These are phyloP conservation scores for Hymenopus coronatus DNA, from an alignment of 2,888 invertebrate species.

Conservation along the genomic window DNA sequence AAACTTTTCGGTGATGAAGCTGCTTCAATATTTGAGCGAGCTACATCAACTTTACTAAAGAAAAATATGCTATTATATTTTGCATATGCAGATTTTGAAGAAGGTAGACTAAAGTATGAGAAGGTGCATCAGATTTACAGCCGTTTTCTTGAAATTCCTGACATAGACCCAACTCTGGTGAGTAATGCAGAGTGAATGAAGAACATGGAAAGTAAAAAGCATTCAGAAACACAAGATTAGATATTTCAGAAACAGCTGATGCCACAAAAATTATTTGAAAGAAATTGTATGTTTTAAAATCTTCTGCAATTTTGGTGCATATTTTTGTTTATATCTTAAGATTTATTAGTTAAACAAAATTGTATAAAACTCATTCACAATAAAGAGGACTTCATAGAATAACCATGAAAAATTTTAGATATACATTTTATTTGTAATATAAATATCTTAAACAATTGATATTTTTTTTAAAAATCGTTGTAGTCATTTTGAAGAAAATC, in stretches of 20 bases:
- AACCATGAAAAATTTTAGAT: too few relatives aligned
- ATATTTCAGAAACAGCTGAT: too few relatives aligned
- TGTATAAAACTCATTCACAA: too few relatives aligned
- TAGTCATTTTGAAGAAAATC: too few relatives aligned
- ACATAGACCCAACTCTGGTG: slow-evolving; percentile 94
- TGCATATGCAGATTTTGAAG: slow-evolving; percentile 98
- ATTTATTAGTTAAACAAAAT: neutral
- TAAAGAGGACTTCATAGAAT: neutral
- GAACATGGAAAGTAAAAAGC: too few relatives aligned
- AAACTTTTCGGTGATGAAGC: slow-evolving; percentile 94
- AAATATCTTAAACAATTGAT: too few relatives aligned
- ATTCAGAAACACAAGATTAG: neutral
- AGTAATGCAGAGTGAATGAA: slow-evolving; percentile 42
- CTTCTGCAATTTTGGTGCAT: too few relatives aligned
- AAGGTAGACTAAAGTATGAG: slow-evolving; percentile 92
- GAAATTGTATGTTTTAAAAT: too few relatives aligned
- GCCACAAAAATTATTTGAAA: too few relatives aligned
- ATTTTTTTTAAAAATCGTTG: too few relatives aligned
- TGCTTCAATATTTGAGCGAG: slow-evolving; percentile 90
- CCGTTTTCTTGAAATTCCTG: slow-evolving; percentile 80
- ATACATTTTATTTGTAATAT: too few relatives aligned
- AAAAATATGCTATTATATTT: slow-evolving; percentile 94
- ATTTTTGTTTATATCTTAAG: neutral
- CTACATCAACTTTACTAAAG: slow-evolving; percentile 83
- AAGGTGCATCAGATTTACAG: slow-evolving; percentile 96